Evolutionary conservation across 1,140 invertebrate species (phyloP).

Genomic region (Diachasma alloeum): DNA sequence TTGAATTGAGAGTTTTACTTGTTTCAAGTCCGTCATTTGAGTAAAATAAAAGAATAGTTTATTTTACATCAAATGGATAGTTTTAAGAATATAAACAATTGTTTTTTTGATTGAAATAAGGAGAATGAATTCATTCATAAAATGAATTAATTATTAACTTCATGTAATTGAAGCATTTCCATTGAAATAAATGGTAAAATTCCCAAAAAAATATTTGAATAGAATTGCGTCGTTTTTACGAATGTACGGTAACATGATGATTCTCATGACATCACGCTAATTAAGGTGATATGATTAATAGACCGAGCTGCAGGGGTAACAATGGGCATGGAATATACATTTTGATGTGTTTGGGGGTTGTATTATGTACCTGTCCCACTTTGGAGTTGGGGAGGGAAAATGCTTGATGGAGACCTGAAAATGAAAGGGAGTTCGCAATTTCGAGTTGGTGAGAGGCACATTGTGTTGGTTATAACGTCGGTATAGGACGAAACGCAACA

Average conservation of each 20-base stretch:
- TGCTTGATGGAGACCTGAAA: neutral
- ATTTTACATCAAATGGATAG: too few species aligned
- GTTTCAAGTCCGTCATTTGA: too few species aligned
- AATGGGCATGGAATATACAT: neutral
- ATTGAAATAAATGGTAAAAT: too few species aligned
- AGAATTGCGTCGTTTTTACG: neutral
- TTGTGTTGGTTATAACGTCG: conserved; percentile 34
- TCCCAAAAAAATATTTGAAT: neutral
- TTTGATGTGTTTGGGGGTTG: neutral
- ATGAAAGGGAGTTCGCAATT: neutral
- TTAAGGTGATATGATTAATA: neutral
- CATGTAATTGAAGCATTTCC: too few species aligned
- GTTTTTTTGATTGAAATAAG: too few species aligned
- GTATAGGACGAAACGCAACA: conserved; percentile 55
- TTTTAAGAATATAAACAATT: too few species aligned
- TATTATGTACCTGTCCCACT: neutral
- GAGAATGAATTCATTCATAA: too few species aligned
- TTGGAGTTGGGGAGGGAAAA: neutral
- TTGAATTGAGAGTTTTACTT: too few species aligned
- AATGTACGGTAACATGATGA: too few species aligned
- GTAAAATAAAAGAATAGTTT: too few species aligned
- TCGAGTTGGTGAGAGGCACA: neutral
- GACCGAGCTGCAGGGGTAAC: neutral
- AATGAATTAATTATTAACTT: too few species aligned
- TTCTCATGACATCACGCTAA: neutral